Percentiles rank a stretch among this genome's conserved stretches.
phyloP scores from a whole-genome alignment of 2,113 vertebrate species.

The Nyctibius bracteatus region DNA sequence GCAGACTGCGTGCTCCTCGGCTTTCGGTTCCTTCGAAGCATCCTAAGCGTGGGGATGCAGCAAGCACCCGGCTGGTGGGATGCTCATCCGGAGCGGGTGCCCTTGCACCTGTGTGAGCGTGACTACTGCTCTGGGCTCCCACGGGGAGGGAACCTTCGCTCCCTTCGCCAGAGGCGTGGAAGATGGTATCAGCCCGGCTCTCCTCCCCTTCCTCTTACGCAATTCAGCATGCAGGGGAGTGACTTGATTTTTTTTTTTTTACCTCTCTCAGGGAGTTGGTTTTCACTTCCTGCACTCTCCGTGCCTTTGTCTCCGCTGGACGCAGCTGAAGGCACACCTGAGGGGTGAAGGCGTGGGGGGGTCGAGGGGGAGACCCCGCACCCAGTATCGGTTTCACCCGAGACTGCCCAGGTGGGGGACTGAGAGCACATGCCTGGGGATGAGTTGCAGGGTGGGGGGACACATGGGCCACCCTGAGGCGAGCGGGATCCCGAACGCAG shows the following conservation, averaged over 20 bases:
- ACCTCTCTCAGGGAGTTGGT: background rate
- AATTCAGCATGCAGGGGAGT: background rate
- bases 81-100: fast-evolving
- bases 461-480: fast-evolving
- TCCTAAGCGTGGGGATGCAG: background rate
- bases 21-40: background rate
- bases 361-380: background rate
- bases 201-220: slow-evolving; percentile 34
- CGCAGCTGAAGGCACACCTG: background rate
- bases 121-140: background rate
- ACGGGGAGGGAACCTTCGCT: fast-evolving
- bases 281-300: background rate
- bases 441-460: background rate
- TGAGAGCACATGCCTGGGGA: background rate
- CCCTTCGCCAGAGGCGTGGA: no score
- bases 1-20: fast-evolving
- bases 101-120: background rate
- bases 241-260: background rate
- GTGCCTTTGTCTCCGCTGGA: background rate
- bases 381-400: slow-evolving; percentile 48
- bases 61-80: background rate
- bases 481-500: fast-evolving
- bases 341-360: background rate
- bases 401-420: slow-evolving; percentile 5
- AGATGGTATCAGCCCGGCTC: background rate